Conservation (phyloP, 2,797 vertebrate species). For the Falco concolor region DNA sequence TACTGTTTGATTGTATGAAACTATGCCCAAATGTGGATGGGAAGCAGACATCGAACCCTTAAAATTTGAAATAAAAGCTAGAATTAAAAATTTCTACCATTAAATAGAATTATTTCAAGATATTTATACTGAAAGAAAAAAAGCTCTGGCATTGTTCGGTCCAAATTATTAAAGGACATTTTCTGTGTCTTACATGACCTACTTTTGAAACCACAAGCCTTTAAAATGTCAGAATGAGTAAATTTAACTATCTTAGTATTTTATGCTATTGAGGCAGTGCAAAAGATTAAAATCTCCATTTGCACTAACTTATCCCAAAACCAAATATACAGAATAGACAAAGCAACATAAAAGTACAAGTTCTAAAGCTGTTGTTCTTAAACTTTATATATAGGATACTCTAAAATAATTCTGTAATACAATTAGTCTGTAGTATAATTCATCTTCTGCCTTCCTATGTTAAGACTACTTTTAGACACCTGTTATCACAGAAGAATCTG, state of each 20-base stretch:
- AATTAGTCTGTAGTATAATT: background rate
- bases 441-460: background rate
- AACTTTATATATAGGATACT: background rate
- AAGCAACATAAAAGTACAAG: background rate
- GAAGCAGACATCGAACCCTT: background rate
- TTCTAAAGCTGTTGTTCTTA: background rate
- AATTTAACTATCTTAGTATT: background rate
- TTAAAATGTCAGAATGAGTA: background rate
- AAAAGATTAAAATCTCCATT: background rate
- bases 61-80: background rate
- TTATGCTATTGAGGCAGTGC: background rate
- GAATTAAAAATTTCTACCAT: background rate
- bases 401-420: background rate
- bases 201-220: background rate
- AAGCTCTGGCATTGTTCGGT: background rate
- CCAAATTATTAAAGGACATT: background rate
- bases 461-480: background rate
- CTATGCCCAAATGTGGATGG: background rate
- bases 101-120: background rate
- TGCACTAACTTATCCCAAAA: background rate
- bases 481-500: background rate
- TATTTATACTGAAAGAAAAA: background rate
- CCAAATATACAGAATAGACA: background rate
- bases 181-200: slow-evolving; percentile 7
- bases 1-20: background rate